Percentiles rank a stretch among this genome's conserved stretches.
phyloP scores from a whole-genome alignment of 1,140 invertebrate species.

The Hylaeus anthracinus region DNA sequence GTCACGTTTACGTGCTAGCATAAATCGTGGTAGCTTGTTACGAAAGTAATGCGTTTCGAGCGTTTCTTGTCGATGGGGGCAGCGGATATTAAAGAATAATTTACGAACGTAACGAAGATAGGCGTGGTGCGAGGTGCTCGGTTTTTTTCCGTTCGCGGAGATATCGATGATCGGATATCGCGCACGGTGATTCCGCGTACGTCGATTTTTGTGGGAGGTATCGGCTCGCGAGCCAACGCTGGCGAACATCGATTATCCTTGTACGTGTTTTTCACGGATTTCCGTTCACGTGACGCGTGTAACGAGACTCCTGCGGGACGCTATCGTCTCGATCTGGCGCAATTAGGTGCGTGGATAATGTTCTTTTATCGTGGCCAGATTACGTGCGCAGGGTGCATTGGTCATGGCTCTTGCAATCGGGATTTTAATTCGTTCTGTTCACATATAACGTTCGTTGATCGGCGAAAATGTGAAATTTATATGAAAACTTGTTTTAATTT shows the following conservation, averaged over 20 bases:
- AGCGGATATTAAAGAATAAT: slow-evolving; percentile 11
- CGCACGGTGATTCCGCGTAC: neutral
- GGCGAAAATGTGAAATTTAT: too few relatives aligned
- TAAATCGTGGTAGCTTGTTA: slow-evolving; percentile 13
- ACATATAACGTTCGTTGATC: neutral
- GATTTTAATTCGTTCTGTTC: neutral
- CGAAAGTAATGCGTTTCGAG: slow-evolving; percentile 15
- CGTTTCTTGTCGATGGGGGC: neutral
- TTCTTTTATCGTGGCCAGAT: neutral
- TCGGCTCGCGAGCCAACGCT: neutral
- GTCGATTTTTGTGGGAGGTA: neutral
- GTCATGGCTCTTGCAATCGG: neutral
- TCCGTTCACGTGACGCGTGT: neutral
- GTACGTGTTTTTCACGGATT: neutral
- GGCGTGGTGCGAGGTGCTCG: neutral
- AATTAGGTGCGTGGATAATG: slow-evolving; percentile 28
- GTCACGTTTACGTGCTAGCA: neutral
- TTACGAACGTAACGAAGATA: neutral
- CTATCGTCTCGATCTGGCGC: slow-evolving; percentile 10
- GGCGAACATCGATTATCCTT: neutral
- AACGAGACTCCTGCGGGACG: too few relatives aligned
- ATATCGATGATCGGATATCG: neutral
- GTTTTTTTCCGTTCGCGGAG: neutral
- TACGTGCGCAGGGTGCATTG: neutral
- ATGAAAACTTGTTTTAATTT: too few relatives aligned